phyloP scores from a whole-genome alignment of 2,113 vertebrate genomes.

The Lophochroa leadbeateri region DNA sequence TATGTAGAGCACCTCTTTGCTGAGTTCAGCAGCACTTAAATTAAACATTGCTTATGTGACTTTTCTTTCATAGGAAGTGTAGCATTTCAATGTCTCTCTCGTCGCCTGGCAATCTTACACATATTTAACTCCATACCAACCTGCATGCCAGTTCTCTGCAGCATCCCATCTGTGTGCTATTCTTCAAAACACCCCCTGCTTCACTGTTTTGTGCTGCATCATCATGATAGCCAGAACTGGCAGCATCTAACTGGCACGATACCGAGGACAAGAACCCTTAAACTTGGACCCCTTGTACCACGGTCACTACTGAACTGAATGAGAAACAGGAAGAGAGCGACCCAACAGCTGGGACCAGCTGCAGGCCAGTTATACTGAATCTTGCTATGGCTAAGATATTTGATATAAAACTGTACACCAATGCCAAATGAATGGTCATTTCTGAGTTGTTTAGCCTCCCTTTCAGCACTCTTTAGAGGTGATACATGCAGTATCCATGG shows the following conservation, averaged over 20 bases:
- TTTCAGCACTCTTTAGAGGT: background rate
- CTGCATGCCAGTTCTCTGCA: background rate
- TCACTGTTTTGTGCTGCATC: background rate
- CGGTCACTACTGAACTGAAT: background rate
- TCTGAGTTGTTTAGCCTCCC: background rate
- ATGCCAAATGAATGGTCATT: background rate
- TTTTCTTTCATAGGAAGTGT: background rate
- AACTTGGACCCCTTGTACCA: background rate
- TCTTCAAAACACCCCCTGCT: background rate
- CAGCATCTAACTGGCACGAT: background rate
- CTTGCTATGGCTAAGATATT: background rate
- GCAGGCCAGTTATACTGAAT: background rate
- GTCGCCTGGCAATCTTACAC: background rate
- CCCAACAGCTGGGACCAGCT: background rate
- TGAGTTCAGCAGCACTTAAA: conserved; percentile 39
- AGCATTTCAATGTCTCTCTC: background rate
- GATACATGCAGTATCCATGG: background rate
- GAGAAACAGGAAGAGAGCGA: background rate
- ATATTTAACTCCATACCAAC: background rate
- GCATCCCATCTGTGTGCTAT: background rate
- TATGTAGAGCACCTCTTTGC: conserved; percentile 25
- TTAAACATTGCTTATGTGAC: conserved; percentile 3
- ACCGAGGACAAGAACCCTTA: background rate
- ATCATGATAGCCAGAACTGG: background rate
- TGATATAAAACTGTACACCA: background rate